Conservation (phyloP, 2,113 vertebrate genomes). For the Lota lota region DNA sequence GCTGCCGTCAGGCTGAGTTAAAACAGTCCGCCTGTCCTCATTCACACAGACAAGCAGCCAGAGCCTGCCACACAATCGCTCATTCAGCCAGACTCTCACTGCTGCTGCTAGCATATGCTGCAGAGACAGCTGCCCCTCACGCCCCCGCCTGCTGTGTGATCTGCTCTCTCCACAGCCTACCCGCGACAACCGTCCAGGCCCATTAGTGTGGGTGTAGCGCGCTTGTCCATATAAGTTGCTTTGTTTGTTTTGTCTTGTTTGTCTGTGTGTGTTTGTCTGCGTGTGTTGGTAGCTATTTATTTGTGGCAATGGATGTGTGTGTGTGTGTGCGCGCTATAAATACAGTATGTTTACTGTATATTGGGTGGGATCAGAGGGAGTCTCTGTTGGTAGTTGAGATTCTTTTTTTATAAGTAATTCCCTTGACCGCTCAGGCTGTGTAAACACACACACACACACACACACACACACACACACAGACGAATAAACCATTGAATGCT, state of each 20-base stretch:
- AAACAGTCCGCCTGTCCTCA: slow-evolving; percentile 51
- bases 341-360: background rate
- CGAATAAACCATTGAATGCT: too few relatives aligned
- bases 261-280: background rate
- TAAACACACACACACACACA: too few relatives aligned
- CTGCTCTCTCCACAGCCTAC: slow-evolving; percentile 33
- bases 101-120: slow-evolving; percentile 35
- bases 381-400: slow-evolving; percentile 9
- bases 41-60: slow-evolving; percentile 41
- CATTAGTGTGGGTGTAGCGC: slow-evolving; percentile 46
- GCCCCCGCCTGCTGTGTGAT: slow-evolving; percentile 19
- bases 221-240: too few relatives aligned
- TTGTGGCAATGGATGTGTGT: slow-evolving; percentile 20
- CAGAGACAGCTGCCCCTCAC: slow-evolving; percentile 44
- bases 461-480: too few relatives aligned
- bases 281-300: background rate
- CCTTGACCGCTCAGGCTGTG: slow-evolving; percentile 43
- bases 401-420: slow-evolving; percentile 17
- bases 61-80: slow-evolving; percentile 39
- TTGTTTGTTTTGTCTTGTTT: too few relatives aligned
- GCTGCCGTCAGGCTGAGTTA: slow-evolving; percentile 52
- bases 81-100: slow-evolving; percentile 43
- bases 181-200: slow-evolving; percentile 44
- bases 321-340: slow-evolving; percentile 25
- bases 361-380: slow-evolving; percentile 3